Evolutionary conservation across 2,797 vertebrate species (phyloP).

Genomic region (Aulostomus chinensis): DNA sequence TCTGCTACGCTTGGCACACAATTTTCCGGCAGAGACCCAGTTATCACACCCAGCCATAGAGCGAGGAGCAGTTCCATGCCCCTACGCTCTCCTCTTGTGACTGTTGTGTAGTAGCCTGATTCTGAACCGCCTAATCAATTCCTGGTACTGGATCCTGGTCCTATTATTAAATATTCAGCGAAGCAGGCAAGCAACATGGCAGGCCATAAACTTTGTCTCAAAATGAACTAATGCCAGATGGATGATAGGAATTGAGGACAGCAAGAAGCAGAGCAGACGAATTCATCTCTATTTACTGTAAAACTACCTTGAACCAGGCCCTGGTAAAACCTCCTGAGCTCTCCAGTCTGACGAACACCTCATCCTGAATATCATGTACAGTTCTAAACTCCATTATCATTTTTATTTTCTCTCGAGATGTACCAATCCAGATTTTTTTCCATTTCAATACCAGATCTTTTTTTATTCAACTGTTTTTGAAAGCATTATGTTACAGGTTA

Average conservation of each 20-base stretch:
- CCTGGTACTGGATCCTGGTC: no score
- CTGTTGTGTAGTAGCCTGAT: not conserved
- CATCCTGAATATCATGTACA: no score
- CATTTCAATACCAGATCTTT: no score
- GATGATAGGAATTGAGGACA: not conserved
- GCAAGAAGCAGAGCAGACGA: not conserved
- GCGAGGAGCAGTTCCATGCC: constrained; percentile 3
- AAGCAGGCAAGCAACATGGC: not conserved
- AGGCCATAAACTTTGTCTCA: not conserved
- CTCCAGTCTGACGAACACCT: no score
- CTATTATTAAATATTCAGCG: no score
- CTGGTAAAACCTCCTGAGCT: no score
- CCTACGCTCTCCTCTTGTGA: constrained; percentile 16
- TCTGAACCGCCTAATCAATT: not conserved
- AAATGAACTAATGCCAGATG: not conserved
- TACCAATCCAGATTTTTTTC: no score
- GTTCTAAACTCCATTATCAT: no score
- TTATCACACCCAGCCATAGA: constrained; percentile 27
- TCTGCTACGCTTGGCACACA: constrained; percentile 47
- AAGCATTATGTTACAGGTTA: no score
- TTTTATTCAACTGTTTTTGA: no score
- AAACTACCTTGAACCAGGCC: no score
- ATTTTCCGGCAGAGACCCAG: constrained; percentile 39
- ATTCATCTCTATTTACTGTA: not conserved
- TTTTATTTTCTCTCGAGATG: no score